phyloP scores from a whole-genome alignment of 2,797 vertebrate species.

The Protosalanx chinensis region DNA sequence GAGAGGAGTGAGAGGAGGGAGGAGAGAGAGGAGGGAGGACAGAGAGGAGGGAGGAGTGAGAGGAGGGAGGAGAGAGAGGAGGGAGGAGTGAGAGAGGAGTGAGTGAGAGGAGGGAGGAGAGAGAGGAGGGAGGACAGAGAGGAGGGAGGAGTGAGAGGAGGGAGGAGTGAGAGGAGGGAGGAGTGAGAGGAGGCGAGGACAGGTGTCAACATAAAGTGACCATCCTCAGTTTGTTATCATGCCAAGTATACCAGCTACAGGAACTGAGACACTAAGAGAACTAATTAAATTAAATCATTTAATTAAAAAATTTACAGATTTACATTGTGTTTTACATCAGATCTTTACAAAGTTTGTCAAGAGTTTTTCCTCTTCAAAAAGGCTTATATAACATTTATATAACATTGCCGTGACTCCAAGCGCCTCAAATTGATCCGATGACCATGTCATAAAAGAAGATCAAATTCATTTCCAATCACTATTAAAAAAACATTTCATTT shows the following conservation, averaged over 20 bases:
- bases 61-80: no score
- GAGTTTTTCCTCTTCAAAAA: constrained; percentile 59
- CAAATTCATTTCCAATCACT: constrained; percentile 56
- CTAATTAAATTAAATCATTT: constrained; percentile 53
- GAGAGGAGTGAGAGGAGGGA: no score
- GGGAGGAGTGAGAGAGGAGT: no score
- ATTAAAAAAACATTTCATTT: constrained; percentile 64
- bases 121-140: no score
- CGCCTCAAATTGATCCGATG: no score
- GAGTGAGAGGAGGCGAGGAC: no score
- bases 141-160: no score
- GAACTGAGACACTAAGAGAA: constrained; percentile 20
- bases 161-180: no score
- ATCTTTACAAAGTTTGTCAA: constrained; percentile 62
- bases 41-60: no score
- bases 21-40: no score
- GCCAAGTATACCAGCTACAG: constrained; percentile 3
- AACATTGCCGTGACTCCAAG: neutral
- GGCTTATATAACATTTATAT: constrained; percentile 30
- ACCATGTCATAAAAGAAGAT: constrained; percentile 45
- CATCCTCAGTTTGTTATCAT: neutral
- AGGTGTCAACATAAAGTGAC: no score
- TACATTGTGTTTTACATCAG: constrained; percentile 70
- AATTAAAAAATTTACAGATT: constrained; percentile 26
- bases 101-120: no score